Base-by-base conservation (phyloP, 2,113 vertebrate species). In the Coracopsis vasa region DNA sequence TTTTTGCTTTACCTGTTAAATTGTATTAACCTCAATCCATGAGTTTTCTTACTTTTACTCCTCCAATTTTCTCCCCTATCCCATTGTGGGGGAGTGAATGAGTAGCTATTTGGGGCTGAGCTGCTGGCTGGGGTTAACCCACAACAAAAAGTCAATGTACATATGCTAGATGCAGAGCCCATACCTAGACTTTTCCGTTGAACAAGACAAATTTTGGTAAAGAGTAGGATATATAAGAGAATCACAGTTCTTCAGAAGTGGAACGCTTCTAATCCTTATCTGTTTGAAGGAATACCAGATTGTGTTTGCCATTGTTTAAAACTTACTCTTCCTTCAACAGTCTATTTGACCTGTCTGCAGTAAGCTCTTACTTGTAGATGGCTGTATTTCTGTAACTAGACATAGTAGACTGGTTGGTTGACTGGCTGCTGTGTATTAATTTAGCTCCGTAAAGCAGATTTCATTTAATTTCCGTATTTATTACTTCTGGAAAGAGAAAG, bases 41-140 rank as follows among this genome's bases (percentile, higher is more conserved):
- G 0, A 27, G 10, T 64, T 58, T 58, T 85, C 27, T n/a, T 2
- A 31, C 20, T 69, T 94, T 27, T 28, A 31, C 10, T 9, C 20
- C 66, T n/a, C 11, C 0, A 2, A 10, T 64, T 58, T 2, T 60
- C 18, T 82, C 4, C 3, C 5, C 4, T 2, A 13, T 12, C 10
- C 19, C 8, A 8, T 11, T 35, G 15, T 0, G 3, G 19, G 3
- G 12, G 8, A 67, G 13, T 6, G 11, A 69, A 12, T 2, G 2
- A 24, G 39, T 15, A 5, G 6, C 28, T 82, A 14, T 29, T 33
- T 11, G 16, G n/a, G 2, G 2, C 16, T 41, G 19, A 41, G 18
- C 13, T 82, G 12, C 31, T 8, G 2, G 3, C 3, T 2, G 10
- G 13, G 15, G 9, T 70, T 51, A 72, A 29, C 12, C 10, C 35